A percentile compares a stretch with the other conserved stretches of the same genome.
Conservation (phyloP, 2,888 invertebrate genomes). For the Agonopterix arenella region DNA sequence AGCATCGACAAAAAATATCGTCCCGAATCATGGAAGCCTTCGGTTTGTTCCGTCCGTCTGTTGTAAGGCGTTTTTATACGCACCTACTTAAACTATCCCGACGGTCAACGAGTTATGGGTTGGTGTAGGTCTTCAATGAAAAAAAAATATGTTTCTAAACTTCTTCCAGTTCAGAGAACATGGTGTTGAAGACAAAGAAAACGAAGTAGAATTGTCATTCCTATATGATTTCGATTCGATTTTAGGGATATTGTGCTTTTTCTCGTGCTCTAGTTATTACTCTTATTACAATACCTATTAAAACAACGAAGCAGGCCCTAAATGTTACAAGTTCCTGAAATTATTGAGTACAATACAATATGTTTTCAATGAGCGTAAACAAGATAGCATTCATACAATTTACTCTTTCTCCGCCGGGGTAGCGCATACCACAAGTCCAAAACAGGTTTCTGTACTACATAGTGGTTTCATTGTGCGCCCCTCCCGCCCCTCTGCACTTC, state of each 20-base stretch:
- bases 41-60: constrained; percentile 38
- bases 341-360: constrained; percentile 13
- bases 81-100: constrained; percentile 28
- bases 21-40: constrained; percentile 59
- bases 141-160: constrained; percentile 11
- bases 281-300: too few relatives aligned
- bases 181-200: too few relatives aligned
- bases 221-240: too few relatives aligned
- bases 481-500: constrained; percentile 18
- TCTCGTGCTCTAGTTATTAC: too few relatives aligned
- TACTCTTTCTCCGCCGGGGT: constrained; percentile 30
- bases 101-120: constrained; percentile 36
- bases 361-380: constrained; percentile 23
- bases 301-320: neutral
- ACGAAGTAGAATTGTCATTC: too few relatives aligned
- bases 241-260: too few relatives aligned
- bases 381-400: constrained; percentile 26
- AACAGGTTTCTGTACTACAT: constrained; percentile 70
- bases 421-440: constrained; percentile 57
- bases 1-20: constrained; percentile 52
- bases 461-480: constrained; percentile 59
- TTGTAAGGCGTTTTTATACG: constrained; percentile 41
- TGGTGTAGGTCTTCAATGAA: constrained; percentile 51
- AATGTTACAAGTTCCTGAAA: constrained; percentile 3
- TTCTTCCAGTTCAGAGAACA: neutral